Conservation (phyloP, 1,140 invertebrate genomes). For the Antheraea pernyi region DNA sequence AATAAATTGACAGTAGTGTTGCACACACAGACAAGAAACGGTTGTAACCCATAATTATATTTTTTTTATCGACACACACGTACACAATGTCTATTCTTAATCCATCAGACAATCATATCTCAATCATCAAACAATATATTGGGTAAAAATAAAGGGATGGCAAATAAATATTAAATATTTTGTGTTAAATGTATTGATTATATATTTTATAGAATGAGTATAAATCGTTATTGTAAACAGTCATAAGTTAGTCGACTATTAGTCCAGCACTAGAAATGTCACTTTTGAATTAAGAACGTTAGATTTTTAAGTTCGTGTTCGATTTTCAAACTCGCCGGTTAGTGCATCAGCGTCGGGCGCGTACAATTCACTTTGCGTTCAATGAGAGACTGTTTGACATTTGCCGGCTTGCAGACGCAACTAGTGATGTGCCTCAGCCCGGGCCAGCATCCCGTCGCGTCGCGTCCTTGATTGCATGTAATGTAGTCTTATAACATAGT, state of each 20-base stretch:
- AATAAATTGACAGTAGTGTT: slow-evolving; percentile 29
- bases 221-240: too few species aligned
- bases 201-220: not conserved
- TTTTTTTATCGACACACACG: slow-evolving; percentile 16
- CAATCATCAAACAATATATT: not conserved
- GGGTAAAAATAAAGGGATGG: not conserved
- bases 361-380: slow-evolving; percentile 7
- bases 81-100: not conserved
- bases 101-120: not conserved
- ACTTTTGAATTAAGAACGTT: slow-evolving; percentile 12
- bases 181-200: too few species aligned
- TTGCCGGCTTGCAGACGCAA: slow-evolving; percentile 18
- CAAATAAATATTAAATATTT: too few species aligned
- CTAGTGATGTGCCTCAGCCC: slow-evolving; percentile 19
- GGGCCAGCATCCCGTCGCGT: slow-evolving; percentile 5
- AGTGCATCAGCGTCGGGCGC: slow-evolving; percentile 14
- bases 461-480: slow-evolving; percentile 19
- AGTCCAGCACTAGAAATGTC: slow-evolving; percentile 15
- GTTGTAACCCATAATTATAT: slow-evolving; percentile 40
- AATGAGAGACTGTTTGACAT: slow-evolving; percentile 23
- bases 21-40: slow-evolving; percentile 40
- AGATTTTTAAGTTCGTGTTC: slow-evolving; percentile 9
- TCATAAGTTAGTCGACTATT: not conserved
- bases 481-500: not conserved
- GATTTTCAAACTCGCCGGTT: slow-evolving; percentile 12